These are phyloP conservation scores for Emydocephalus ijimae DNA, from an alignment of 2,113 vertebrate species.

Conservation along the genomic window DNA sequence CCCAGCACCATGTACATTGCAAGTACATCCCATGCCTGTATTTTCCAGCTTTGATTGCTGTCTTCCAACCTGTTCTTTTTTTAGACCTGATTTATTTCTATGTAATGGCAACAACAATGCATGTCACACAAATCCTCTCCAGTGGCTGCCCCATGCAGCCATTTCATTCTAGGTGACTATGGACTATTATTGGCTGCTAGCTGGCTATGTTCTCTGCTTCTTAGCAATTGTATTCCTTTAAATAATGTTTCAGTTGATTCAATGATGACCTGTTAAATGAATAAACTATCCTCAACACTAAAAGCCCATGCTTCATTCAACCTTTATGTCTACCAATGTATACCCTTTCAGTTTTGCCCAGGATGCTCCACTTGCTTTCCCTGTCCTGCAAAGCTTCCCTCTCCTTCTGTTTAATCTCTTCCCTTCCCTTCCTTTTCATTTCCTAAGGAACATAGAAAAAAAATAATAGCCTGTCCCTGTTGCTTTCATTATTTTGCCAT, in stretches of 20 bases:
- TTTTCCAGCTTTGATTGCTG: neutral
- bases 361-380: neutral
- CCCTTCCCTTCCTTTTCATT: neutral
- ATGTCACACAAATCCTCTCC: neutral
- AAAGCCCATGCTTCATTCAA: neutral
- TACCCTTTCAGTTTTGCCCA: neutral
- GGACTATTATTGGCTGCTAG: neutral
- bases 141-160: neutral
- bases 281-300: neutral
- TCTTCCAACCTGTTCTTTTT: neutral
- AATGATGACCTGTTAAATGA: neutral
- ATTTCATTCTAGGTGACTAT: neutral
- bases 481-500: neutral
- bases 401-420: neutral
- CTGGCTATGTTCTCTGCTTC: neutral
- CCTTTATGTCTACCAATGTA: neutral
- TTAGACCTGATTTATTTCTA: neutral
- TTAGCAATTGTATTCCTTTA: neutral
- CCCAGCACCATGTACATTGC: neutral
- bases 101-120: neutral
- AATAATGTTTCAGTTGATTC: neutral
- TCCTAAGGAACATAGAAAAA: neutral
- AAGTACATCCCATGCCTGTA: neutral
- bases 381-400: neutral
- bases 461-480: neutral